A percentile compares a stretch with the other conserved stretches of the same genome.
Evolutionary conservation across 2,113 vertebrate genomes (phyloP).

Genomic region (Halichoeres trimaculatus): DNA sequence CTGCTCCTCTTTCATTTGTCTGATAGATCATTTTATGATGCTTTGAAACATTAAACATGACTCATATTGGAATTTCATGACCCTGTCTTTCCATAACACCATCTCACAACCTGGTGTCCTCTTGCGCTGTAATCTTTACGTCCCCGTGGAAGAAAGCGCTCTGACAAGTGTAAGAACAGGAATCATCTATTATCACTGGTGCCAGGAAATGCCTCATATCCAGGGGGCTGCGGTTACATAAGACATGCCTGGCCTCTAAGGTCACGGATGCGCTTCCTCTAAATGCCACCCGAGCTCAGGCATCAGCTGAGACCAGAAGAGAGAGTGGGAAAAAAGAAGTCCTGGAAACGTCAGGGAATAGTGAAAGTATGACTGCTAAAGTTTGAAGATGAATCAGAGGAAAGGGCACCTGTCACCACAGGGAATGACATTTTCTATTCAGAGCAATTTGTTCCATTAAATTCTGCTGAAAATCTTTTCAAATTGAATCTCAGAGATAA

Average conservation of each 20-base stretch:
- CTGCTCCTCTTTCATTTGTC: too few relatives aligned
- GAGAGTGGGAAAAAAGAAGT: neutral
- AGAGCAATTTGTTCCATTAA: conserved; percentile 17
- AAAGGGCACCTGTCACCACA: neutral
- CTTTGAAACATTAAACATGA: neutral
- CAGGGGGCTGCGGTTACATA: conserved; percentile 60
- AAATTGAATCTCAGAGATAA: conserved; percentile 23
- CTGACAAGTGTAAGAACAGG: conserved; percentile 44
- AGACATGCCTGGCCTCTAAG: conserved; percentile 32
- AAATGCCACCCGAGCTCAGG: conserved; percentile 51
- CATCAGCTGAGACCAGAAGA: conserved; percentile 33
- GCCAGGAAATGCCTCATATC: conserved; percentile 63
- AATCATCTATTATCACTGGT: conserved; percentile 61
- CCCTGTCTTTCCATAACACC: neutral
- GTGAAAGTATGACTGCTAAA: neutral
- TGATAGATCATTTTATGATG: too few relatives aligned
- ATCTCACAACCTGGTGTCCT: conserved; percentile 9
- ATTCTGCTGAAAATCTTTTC: conserved; percentile 13
- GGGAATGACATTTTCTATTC: conserved; percentile 24
- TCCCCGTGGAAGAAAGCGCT: conserved; percentile 24
- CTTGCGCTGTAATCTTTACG: neutral
- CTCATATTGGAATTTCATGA: neutral
- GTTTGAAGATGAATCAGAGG: neutral
- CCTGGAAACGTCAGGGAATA: neutral
- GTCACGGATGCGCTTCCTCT: conserved; percentile 48